Base-by-base conservation (phyloP, 1,140 invertebrate genomes). In the Temnothorax nylanderi region DNA sequence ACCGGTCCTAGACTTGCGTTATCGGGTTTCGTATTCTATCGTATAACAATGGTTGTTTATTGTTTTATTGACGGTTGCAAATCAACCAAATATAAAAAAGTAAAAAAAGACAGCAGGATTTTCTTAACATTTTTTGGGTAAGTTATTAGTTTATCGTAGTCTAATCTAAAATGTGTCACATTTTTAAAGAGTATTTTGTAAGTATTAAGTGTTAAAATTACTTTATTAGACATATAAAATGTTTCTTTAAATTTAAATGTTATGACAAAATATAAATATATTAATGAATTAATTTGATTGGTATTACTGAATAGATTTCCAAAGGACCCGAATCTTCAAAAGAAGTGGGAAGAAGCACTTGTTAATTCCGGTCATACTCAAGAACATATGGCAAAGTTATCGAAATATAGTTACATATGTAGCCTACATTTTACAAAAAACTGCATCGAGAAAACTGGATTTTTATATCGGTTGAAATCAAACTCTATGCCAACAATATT, bases 401-500 rank as follows among this genome's bases (percentile, higher is more conserved):
- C 5, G 13, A 64, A 64, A 64, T 37, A 18, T 64, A 64, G 62
- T 16, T 10, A 6, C 21, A 34, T 64, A 64, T 64, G 62, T 18
- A 64, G 62, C 16, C 62, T 64, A 34, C 32, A 64, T 64, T 64
- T 64, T 64, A 3, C 32, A 16, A 3, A 64, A 64, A 26, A 64
- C 6, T 64, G 62, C 13, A 64, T 64, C 0, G 13, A 64, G 6
- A 64, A 2, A 16, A 37, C 7, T 34, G 62, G 62, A 3, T 64
- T 64, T 6, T 64, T 32, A 64, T 37, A 32, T 37, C 32, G 62
- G 16, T 64, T 64, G 32, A 64, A 64, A 64, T 32, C 62, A 37
- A 37, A 64, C 62, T 64, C 62, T 64, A 32, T 64, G 32, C 62
- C 62, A 64, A 62, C 26, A 32, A 64, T 37, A 64, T 64, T 64